Percentiles rank a stretch among this genome's conserved stretches.
Conservation (phyloP, 2,888 invertebrate species). For the Villa cingulata region DNA sequence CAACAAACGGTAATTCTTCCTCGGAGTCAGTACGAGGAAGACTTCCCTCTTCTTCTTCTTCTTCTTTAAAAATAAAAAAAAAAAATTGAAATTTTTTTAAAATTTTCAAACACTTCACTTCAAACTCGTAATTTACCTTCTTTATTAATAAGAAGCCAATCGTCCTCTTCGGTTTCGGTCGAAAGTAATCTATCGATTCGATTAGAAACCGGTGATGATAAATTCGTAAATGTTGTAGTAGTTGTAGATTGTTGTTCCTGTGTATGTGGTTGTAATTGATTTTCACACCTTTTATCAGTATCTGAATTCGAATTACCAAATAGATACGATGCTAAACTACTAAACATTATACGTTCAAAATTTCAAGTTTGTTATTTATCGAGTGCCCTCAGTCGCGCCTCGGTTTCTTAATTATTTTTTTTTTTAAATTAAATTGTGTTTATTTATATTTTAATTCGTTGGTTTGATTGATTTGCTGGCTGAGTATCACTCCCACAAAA, state of each 20-base stretch:
- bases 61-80: constrained; percentile 1
- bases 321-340: constrained; percentile 44
- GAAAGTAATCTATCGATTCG: constrained; percentile 17
- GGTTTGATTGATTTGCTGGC: not conserved
- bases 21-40: constrained; percentile 30
- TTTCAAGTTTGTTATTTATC: not conserved
- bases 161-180: constrained; percentile 35
- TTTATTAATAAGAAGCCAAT: constrained; percentile 44
- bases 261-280: not conserved
- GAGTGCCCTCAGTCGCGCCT: not conserved
- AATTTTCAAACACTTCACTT: not conserved
- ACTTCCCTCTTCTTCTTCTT: constrained; percentile 25
- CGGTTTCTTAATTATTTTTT: not conserved
- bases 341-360: constrained; percentile 40
- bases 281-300: constrained; percentile 19
- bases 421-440: too few relatives aligned
- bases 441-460: too few relatives aligned
- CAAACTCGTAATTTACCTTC: constrained; percentile 30
- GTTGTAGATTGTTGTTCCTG: not conserved
- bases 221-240: not conserved
- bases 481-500: constrained; percentile 9
- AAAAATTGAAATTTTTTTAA: constrained; percentile 1
- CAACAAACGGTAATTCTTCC: constrained; percentile 27
- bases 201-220: constrained; percentile 1
- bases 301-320: constrained; percentile 35